Percentiles rank a stretch among this genome's conserved stretches.
Evolutionary conservation across 1,140 invertebrate species (phyloP).

Genomic region (Diorhabda elongata): DNA sequence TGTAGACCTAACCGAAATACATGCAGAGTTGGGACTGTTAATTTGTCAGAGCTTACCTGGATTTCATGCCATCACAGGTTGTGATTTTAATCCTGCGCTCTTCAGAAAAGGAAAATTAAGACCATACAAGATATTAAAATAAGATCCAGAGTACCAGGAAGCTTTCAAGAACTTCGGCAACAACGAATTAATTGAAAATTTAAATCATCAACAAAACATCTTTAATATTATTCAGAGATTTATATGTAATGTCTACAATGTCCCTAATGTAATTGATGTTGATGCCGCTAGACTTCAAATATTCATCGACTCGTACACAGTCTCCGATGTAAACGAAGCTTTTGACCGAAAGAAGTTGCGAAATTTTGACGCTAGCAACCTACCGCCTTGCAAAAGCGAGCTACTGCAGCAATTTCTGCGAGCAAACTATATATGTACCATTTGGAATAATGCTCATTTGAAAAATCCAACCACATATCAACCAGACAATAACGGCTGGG

Average conservation of each 20-base stretch:
- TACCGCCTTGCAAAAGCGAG: too few relatives aligned
- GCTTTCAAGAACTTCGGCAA: conserved; percentile 14
- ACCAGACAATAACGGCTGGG: too few relatives aligned
- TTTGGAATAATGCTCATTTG: too few relatives aligned
- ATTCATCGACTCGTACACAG: conserved; percentile 5
- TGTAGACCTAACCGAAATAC: conserved; percentile 21
- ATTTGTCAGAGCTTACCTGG: conserved; percentile 23
- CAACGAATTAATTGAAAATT: background rate
- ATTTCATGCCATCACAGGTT: background rate
- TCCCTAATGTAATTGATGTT: conserved; percentile 24
- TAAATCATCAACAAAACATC: background rate
- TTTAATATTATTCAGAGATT: conserved; percentile 13
- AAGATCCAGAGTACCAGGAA: background rate
- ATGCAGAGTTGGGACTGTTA: conserved; percentile 31
- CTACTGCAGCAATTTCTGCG: too few relatives aligned
- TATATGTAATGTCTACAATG: conserved; percentile 28
- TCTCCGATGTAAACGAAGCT: too few relatives aligned
- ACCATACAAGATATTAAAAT: background rate
- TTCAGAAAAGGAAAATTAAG: conserved; percentile 4
- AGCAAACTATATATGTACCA: too few relatives aligned
- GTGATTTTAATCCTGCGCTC: background rate
- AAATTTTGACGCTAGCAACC: too few relatives aligned
- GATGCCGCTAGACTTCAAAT: conserved; percentile 30
- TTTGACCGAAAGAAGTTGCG: too few relatives aligned
- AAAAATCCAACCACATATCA: too few relatives aligned